Conservation (phyloP, 1,140 invertebrate genomes). For the Euwallacea similis region DNA sequence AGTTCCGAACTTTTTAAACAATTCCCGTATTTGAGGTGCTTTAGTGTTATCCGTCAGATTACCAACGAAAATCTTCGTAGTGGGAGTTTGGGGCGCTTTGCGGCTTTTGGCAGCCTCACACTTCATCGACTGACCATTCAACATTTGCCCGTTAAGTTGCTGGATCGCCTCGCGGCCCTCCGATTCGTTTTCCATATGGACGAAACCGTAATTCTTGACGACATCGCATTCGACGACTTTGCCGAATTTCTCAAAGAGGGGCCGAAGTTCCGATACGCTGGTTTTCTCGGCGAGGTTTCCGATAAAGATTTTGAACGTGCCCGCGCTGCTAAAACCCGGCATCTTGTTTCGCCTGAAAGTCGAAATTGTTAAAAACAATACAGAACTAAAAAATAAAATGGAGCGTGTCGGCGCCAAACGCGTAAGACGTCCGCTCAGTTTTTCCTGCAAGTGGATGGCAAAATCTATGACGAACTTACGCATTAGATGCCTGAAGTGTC, state of each 20-base stretch:
- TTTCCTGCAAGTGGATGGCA: too few species aligned
- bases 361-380: slow-evolving; percentile 24
- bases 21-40: slow-evolving; percentile 80
- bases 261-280: slow-evolving; percentile 79
- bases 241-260: slow-evolving; percentile 92
- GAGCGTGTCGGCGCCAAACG: slow-evolving; percentile 22
- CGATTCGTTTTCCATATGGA: slow-evolving; percentile 93
- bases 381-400: neutral
- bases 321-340: slow-evolving; percentile 79
- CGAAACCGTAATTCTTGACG: slow-evolving; percentile 96
- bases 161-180: slow-evolving; percentile 89
- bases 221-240: slow-evolving; percentile 95
- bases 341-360: slow-evolving; percentile 55
- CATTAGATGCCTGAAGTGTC: too few species aligned
- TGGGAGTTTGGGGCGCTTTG: slow-evolving; percentile 80
- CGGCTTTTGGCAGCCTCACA: slow-evolving; percentile 88
- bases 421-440: slow-evolving; percentile 12
- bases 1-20: slow-evolving; percentile 85
- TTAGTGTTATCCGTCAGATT: slow-evolving; percentile 88
- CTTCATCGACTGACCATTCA: slow-evolving; percentile 87
- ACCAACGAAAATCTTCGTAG: slow-evolving; percentile 88
- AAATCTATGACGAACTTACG: too few species aligned
- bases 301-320: slow-evolving; percentile 94
- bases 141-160: slow-evolving; percentile 83
- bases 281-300: slow-evolving; percentile 92